Base-by-base conservation (phyloP, 2,113 vertebrate genomes). In the Pristiophorus japonicus region DNA sequence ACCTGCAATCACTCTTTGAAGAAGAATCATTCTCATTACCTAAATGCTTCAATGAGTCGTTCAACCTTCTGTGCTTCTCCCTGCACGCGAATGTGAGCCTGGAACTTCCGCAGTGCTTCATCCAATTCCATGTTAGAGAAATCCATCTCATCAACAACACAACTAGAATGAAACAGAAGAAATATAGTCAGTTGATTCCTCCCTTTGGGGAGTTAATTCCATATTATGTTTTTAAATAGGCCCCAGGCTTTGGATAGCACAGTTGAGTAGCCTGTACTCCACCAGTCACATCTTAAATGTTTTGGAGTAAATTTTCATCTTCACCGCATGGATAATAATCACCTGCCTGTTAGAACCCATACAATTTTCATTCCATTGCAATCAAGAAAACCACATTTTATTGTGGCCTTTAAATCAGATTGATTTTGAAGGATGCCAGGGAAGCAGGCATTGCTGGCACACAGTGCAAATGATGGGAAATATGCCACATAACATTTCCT, bases 31-130 rank as follows among this genome's bases (percentile, higher is more conserved):
- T 92, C 11, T 73, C 93, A 47, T 96, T 96, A 99, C 99, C 99
- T 99, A 97, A 99, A 99, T 34, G 99, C 99, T 97, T 99, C 99
- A n/a, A 99, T 99, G 96, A 99, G 98, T 96, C 99, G 97, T 96
- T 99, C 99, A n/a, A 99, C 99, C 97, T 99, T 99, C 97, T 99
- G 99, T 0, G 99, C 99, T 95, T 99, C 99, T 5, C 99, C 99
- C 96, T 99, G 99, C 90, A 99, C 99, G 0, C 99, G 98, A 95
- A 99, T 99, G 95, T 99, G 99, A 0, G 99, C 99, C 97, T 99
- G 99, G 97, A 99, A 99, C 97, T 99, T 99, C 96, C 99, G 96
- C 96, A 99, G 97, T 22, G 99, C 99, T 97, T 99, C 99, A 0
- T 99, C 99, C 96, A 99, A 98, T 97, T 99, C 99, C 99, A 99